Conservation (phyloP, 2,888 invertebrate species). For the Pandemis heparana region DNA sequence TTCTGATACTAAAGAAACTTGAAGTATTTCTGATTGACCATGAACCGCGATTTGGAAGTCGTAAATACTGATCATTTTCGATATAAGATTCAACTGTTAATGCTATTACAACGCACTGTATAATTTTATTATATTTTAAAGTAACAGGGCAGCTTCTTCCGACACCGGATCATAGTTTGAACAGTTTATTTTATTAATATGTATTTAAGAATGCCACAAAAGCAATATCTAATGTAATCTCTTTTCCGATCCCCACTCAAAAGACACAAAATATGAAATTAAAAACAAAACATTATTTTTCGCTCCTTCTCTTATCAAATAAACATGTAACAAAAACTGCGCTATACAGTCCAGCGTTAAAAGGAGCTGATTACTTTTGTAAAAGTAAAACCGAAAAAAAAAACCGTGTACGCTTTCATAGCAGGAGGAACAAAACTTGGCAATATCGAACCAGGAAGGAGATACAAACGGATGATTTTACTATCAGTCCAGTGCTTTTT, state of each 20-base stretch:
- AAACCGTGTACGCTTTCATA: too few species aligned
- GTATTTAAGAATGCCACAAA: not conserved
- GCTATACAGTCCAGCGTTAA: not conserved
- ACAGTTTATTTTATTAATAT: not conserved
- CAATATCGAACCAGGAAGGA: too few species aligned
- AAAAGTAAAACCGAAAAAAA: too few species aligned
- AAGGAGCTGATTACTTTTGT: too few species aligned
- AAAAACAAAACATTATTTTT: not conserved
- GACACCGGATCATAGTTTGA: slow-evolving; percentile 8
- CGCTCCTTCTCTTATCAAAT: not conserved
- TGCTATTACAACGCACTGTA: slow-evolving; percentile 4
- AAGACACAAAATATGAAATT: too few species aligned
- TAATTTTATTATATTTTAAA: not conserved
- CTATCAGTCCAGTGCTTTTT: too few species aligned
- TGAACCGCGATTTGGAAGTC: not conserved
- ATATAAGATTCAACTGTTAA: slow-evolving; percentile 9
- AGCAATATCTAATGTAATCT: not conserved
- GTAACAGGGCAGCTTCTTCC: not conserved
- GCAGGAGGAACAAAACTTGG: too few species aligned
- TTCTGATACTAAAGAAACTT: not conserved
- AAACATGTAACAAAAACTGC: not conserved
- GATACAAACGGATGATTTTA: too few species aligned
- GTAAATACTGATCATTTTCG: not conserved
- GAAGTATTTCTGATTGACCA: not conserved
- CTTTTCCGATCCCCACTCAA: too few species aligned